Conservation (phyloP, 2,888 invertebrate genomes). For the Schizotus pectinicornis region DNA sequence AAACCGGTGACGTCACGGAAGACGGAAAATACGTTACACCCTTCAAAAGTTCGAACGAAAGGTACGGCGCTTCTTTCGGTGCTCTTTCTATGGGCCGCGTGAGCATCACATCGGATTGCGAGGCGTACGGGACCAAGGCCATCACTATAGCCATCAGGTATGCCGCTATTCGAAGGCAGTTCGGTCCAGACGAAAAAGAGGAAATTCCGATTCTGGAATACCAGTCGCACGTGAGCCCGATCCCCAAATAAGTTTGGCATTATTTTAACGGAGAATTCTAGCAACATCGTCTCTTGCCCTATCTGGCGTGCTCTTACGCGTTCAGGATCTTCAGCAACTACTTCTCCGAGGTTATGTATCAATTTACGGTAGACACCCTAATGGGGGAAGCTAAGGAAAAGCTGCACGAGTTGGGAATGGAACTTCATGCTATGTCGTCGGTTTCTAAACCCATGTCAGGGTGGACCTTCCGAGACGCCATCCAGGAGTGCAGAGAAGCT, state of each 20-base stretch:
- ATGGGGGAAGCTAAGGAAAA: conserved; percentile 45
- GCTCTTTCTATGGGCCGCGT: conserved; percentile 84
- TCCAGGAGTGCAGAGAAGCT: conserved; percentile 92
- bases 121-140: conserved; percentile 72
- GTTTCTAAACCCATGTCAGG: conserved; percentile 79
- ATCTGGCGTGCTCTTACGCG: conserved; percentile 69
- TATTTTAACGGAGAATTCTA: conserved; percentile 51
- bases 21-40: conserved; percentile 82
- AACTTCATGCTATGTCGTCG: conserved; percentile 80
- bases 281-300: conserved; percentile 77
- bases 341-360: conserved; percentile 56
- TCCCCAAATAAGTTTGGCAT: too few species aligned
- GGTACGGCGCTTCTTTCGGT: conserved; percentile 85
- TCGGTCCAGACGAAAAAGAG: conserved; percentile 74
- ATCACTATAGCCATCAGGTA: conserved; percentile 86
- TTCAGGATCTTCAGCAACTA: conserved; percentile 67
- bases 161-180: conserved; percentile 86
- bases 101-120: conserved; percentile 71
- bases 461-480: conserved; percentile 85
- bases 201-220: conserved; percentile 92
- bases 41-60: conserved; percentile 81
- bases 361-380: conserved; percentile 42
- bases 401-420: conserved; percentile 63
- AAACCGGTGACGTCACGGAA: conserved; percentile 83
- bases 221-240: conserved; percentile 75